Conservation (phyloP, 2,797 vertebrate genomes). For the Manis javanica region DNA sequence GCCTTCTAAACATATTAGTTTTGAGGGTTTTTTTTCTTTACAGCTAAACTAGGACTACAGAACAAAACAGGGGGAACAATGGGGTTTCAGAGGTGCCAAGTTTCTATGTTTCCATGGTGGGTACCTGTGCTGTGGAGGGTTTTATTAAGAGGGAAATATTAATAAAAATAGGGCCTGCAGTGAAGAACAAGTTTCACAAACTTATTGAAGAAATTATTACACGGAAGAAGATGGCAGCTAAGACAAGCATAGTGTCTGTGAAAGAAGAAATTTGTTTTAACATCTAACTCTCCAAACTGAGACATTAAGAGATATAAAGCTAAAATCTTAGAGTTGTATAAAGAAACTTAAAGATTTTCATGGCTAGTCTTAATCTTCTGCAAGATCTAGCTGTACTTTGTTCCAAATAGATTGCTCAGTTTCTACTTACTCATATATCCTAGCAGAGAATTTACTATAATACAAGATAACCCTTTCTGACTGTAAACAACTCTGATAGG, state of each 20-base stretch:
- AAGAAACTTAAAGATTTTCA: neutral
- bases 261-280: neutral
- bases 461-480: neutral
- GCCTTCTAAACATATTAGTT: constrained; percentile 66
- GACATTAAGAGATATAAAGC: neutral
- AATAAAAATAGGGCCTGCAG: constrained; percentile 63
- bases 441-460: neutral
- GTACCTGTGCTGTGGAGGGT: constrained; percentile 40
- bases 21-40: neutral
- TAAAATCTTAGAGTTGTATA: neutral
- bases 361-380: neutral
- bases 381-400: neutral
- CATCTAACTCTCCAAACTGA: neutral
- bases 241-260: constrained; percentile 41
- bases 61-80: constrained; percentile 70
- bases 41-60: constrained; percentile 39
- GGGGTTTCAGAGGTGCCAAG: constrained; percentile 54
- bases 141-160: constrained; percentile 67
- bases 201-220: constrained; percentile 33
- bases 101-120: constrained; percentile 31
- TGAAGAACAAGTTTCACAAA: constrained; percentile 63
- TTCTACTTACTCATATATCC: neutral
- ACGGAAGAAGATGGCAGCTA: constrained; percentile 60
- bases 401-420: neutral
- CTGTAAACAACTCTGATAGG: neutral